Evolutionary conservation across 1,140 invertebrate genomes (phyloP).

Genomic region (Frieseomelitta varia): DNA sequence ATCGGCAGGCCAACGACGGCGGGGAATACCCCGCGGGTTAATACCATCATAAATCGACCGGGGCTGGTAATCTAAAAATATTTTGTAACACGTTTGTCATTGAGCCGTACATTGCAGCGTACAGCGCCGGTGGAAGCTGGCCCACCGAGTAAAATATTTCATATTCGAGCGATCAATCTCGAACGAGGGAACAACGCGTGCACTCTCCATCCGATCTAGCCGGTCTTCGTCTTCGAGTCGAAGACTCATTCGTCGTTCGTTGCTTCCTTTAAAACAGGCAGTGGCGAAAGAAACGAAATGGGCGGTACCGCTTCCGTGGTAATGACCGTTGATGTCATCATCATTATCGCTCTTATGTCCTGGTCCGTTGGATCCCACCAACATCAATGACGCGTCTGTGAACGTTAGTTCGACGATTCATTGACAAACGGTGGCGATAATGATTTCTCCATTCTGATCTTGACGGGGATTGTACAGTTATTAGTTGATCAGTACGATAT

Average conservation of each 20-base stretch:
- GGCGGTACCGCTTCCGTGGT: slow-evolving; percentile 70
- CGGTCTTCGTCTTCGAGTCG: no score
- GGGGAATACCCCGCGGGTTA: slow-evolving; percentile 59
- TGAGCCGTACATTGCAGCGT: background rate
- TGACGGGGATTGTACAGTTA: no score
- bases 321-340: slow-evolving; percentile 81
- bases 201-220: background rate
- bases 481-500: no score
- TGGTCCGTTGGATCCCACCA: slow-evolving; percentile 56
- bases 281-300: slow-evolving; percentile 64
- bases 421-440: background rate
- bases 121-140: background rate
- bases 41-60: slow-evolving; percentile 58
- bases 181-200: background rate
- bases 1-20: slow-evolving; percentile 62
- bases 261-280: slow-evolving; percentile 40
- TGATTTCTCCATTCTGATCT: background rate
- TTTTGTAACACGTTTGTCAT: slow-evolving; percentile 54
- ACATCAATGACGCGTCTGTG: background rate
- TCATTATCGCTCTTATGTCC: slow-evolving; percentile 75
- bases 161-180: slow-evolving; percentile 33
- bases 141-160: slow-evolving; percentile 15
- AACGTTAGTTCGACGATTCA: background rate
- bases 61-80: slow-evolving; percentile 65
- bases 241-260: background rate